Evolutionary conservation across 2,888 invertebrate genomes (phyloP), one percentile per base, ranked within the genome.

Genomic region (Polydrusus cervinus): DNA sequence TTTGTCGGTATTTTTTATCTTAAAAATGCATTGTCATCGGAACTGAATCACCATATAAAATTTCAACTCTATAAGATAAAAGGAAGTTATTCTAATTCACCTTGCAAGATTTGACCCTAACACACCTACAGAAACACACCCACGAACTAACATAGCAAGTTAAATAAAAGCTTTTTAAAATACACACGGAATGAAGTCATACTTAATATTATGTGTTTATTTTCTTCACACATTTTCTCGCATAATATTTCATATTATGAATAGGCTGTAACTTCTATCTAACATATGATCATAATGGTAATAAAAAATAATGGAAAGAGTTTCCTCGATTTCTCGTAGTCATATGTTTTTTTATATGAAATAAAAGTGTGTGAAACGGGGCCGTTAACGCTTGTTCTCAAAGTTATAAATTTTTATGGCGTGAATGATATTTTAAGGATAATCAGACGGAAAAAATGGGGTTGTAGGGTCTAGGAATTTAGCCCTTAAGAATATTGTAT

Each of bases 371-470:
- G 38, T 8, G 38, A 38, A 38, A 60, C 38, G 57, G 8, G 57
- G 14, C 57, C 38, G 57, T 38, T 60, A 60, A 38, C 38, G 57
- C 38, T 16, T 38, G 38, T 60, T 60, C 38, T 11, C 18, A 38
- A 9, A 38, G 57, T 60, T 60, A 60, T 60, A 60, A 60, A 60
- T 60, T 38, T 38, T 38, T 60, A 60, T 38, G 38, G 18, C 57
- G 9, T 1, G 5, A 34, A 38, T 60, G 11, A 60, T 60, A 60
- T 60, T 38, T 38, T 16, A 60, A 38, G 38, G 38, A 38, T 60
- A 60, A 60, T 60, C 53, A 30, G 30, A n/a, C 25, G 25, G 53
- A 53, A 53, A 30, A 53, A 25, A 25, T 25, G 20, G 30, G 53
- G 13, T 13, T 53, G 30, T 25, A n/a, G 30, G 53, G 13, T 13